phyloP scores from a whole-genome alignment of 2,888 invertebrate genomes.

The Latrodectus elegans region DNA sequence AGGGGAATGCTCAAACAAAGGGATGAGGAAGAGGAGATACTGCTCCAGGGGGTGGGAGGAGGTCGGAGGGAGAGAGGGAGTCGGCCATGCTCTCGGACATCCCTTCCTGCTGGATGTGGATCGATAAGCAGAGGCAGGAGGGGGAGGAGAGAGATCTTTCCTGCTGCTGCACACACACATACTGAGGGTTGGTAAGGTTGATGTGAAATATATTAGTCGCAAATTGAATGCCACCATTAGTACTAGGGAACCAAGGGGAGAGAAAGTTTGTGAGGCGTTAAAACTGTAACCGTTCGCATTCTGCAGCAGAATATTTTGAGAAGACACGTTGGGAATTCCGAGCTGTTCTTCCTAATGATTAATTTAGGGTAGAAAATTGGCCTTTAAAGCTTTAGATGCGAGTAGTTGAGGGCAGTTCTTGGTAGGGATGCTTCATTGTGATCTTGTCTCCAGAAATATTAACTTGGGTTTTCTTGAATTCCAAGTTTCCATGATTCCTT shows the following conservation, averaged over 20 bases:
- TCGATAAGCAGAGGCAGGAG: slow-evolving; percentile 4
- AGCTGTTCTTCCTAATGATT: not conserved
- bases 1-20: slow-evolving; percentile 27
- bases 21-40: slow-evolving; percentile 1
- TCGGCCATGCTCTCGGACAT: slow-evolving; percentile 26
- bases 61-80: not conserved
- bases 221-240: slow-evolving; percentile 65
- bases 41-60: not conserved
- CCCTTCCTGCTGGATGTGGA: slow-evolving; percentile 13
- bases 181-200: slow-evolving; percentile 10
- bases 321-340: not conserved
- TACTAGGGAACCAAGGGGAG: not conserved
- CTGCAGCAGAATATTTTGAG: not conserved
- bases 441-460: too few species aligned
- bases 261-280: slow-evolving; percentile 20
- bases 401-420: not conserved
- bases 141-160: slow-evolving; percentile 6
- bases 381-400: not conserved
- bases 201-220: slow-evolving; percentile 50
- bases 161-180: not conserved
- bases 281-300: slow-evolving; percentile 14
- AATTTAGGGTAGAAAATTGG: not conserved
- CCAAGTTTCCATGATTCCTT: too few species aligned
- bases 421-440: not conserved
- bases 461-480: too few species aligned